Evolutionary conservation across 2,113 vertebrate genomes (phyloP).

Genomic region (Planiliza haematocheilus): DNA sequence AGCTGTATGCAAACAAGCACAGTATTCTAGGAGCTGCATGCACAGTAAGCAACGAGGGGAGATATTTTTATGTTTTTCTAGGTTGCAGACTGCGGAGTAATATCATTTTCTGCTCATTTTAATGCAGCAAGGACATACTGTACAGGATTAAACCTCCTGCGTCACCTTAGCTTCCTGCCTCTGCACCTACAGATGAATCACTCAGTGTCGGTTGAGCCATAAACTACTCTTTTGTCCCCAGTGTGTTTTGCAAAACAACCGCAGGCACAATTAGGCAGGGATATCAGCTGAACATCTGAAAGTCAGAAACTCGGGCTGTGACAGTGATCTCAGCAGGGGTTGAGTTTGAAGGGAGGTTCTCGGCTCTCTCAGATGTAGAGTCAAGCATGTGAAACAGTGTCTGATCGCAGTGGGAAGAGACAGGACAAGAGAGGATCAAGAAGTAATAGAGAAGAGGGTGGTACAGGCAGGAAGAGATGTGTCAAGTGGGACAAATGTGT

Average conservation of each 20-base stretch:
- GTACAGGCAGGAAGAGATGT: conserved; percentile 24
- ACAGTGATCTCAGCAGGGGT: conserved; percentile 39
- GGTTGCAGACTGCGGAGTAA: conserved; percentile 33
- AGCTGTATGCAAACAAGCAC: conserved; percentile 19
- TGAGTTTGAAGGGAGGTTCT: conserved; percentile 40
- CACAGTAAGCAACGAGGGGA: conserved; percentile 46
- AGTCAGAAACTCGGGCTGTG: conserved; percentile 20
- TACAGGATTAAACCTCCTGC: conserved; percentile 49
- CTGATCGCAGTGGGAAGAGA: conserved; percentile 56
- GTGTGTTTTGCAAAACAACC: conserved; percentile 56
- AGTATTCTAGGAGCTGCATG: conserved; percentile 23
- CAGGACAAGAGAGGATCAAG: conserved; percentile 6
- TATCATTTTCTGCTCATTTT: conserved; percentile 41
- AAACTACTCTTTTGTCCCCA: conserved; percentile 33
- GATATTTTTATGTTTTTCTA: conserved; percentile 29
- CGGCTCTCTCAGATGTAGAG: conserved; percentile 45
- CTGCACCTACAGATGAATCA: conserved; percentile 65
- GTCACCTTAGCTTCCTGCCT: conserved; percentile 63
- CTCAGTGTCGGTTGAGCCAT: neutral
- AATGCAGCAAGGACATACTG: conserved; percentile 39
- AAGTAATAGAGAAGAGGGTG: conserved; percentile 4
- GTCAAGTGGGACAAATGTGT: conserved; percentile 51
- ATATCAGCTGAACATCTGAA: conserved; percentile 21
- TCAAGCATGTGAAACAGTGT: conserved; percentile 36
- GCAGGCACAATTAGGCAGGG: conserved; percentile 15